These are phyloP conservation scores for Dreissena polymorpha DNA, from an alignment of 1,140 invertebrate genomes.

Conservation along the genomic window DNA sequence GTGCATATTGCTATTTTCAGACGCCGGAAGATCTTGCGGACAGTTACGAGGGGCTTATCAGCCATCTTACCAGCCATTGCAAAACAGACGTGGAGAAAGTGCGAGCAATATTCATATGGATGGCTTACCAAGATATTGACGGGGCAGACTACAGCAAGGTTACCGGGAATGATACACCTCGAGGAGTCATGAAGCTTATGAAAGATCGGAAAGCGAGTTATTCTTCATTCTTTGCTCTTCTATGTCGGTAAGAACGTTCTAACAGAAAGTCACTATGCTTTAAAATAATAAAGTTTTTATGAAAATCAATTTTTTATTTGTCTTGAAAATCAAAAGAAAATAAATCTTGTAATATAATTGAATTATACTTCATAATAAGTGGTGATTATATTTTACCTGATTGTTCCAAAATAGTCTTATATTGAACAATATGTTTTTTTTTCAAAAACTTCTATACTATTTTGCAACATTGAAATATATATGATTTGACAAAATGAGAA, in stretches of 20 bases:
- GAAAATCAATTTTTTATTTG: too few species aligned
- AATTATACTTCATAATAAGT: too few species aligned
- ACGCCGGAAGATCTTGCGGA: constrained; percentile 21
- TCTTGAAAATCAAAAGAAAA: too few species aligned
- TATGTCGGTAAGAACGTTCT: constrained; percentile 27
- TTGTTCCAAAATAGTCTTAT: too few species aligned
- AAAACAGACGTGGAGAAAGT: constrained; percentile 48
- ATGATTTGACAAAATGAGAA: too few species aligned
- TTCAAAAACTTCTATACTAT: too few species aligned
- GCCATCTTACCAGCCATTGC: constrained; percentile 25
- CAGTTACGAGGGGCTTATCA: constrained; percentile 32
- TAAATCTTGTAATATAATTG: too few species aligned
- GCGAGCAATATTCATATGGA: constrained; percentile 45
- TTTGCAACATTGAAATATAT: too few species aligned
- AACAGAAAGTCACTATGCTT: too few species aligned
- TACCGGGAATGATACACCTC: constrained; percentile 37
- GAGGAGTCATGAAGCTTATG: constrained; percentile 47
- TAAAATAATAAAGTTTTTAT: too few species aligned
- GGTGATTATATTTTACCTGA: too few species aligned
- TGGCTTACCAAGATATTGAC: constrained; percentile 19
- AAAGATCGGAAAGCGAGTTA: constrained; percentile 30
- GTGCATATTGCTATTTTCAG: constrained; percentile 10
- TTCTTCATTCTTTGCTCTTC: constrained; percentile 40
- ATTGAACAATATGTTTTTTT: too few species aligned
- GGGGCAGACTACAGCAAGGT: background rate